Evolutionary conservation across 1,140 invertebrate species (phyloP), one percentile per base, ranked within the genome.

Genomic region (Chrysomallon squamiferum): DNA sequence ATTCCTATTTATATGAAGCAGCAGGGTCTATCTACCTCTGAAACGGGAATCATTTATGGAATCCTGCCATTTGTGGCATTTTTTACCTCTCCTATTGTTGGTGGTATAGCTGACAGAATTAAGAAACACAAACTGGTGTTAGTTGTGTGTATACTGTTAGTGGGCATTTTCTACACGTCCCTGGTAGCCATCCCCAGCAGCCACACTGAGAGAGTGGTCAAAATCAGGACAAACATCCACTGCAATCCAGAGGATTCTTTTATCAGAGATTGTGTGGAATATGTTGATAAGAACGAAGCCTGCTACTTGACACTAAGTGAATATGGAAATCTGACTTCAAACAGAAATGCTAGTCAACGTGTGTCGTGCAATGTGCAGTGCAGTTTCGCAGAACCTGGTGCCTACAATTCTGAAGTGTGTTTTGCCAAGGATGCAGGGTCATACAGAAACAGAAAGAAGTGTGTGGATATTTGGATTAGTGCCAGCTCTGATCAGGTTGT

Each of bases 191-290:
- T 75, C 15, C 75, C 80, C n/a, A 13, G 35, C 47, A 30, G 38
- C 56, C 15, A 49, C 2, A 30, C 49, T 25, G 38, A 38, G n/a
- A n/a, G 33, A 38, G 38, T 54, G 6, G 27, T 66, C 2, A 41
- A 41, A 0, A 60, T 77, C 29, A 47, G 58, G 7, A 73, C 73
- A 15, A 67, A 71, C 1, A 59, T 80, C 15, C 61, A 74, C 18
- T 80, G 78, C 50, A 77, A 74, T 54, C 62, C 72, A 9, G 60
- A 72, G 38, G 77, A 79, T 50, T 82, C 78, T 0, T 82, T 66
- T 65, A 59, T 76, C n/a, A 62, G 65, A 29, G 76, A 77, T 63
- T 77, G 77, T 57, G 29, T 59, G 6, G 18, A 50, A 57, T 18
- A 27, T 47, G 35, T 57, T 18, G 33, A 52, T 27, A 47, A 47